These are phyloP conservation scores for Drosophila antonietae DNA, from an alignment of 2,888 invertebrate species.

Conservation along the genomic window DNA sequence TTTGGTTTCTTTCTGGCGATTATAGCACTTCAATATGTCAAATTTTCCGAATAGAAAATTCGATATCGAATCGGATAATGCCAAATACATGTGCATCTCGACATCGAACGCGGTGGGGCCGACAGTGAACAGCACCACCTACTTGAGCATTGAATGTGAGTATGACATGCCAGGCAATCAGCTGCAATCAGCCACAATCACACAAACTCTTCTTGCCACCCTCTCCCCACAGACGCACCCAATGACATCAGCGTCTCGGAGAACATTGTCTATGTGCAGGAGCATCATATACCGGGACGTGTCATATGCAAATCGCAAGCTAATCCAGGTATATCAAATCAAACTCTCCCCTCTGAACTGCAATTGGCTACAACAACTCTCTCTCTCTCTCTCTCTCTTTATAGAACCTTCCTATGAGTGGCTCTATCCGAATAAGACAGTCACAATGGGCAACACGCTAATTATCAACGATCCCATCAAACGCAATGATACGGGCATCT, in stretches of 20 bases:
- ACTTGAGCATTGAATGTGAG: conserved; percentile 96
- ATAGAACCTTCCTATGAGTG: conserved; percentile 83
- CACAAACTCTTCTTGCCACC: background rate
- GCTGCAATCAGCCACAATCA: background rate
- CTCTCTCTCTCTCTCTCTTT: background rate
- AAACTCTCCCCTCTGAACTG: background rate
- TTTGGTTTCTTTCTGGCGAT: conserved; percentile 25
- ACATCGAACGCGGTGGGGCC: conserved; percentile 91
- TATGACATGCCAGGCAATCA: conserved; percentile 60
- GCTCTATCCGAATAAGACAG: conserved; percentile 83
- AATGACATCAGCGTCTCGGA: conserved; percentile 91
- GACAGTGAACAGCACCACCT: conserved; percentile 92
- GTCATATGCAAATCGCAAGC: conserved; percentile 86
- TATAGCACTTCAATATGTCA: conserved; percentile 92
- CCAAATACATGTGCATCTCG: conserved; percentile 93
- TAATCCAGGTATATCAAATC: conserved; percentile 84
- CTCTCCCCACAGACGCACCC: conserved; percentile 88
- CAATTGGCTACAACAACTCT: background rate
- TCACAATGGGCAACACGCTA: conserved; percentile 84
- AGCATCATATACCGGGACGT: conserved; percentile 85
- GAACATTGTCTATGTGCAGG: conserved; percentile 84
- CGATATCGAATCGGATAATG: conserved; percentile 91
- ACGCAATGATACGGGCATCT: conserved; percentile 90
- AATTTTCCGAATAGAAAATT: conserved; percentile 92
- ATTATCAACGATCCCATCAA: conserved; percentile 88